phyloP scores from a whole-genome alignment of 2,888 invertebrate genomes.

The Dynastes grantii region DNA sequence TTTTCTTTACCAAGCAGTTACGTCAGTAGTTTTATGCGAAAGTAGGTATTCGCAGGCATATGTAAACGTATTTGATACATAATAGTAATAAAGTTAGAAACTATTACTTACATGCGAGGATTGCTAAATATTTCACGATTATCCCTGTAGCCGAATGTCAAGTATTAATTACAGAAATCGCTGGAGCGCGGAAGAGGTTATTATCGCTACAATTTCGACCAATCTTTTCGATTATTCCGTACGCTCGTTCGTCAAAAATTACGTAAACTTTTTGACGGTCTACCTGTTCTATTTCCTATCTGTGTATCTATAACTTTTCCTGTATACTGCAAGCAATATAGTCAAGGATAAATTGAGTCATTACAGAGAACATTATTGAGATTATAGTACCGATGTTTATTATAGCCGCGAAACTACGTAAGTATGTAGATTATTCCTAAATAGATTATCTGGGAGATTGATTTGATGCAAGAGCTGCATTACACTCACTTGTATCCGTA shows the following conservation, averaged over 20 bases:
- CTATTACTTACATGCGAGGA: constrained; percentile 28
- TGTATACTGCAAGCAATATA: too few species aligned
- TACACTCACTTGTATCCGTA: too few species aligned
- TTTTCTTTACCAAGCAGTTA: constrained; percentile 1
- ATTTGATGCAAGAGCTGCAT: too few species aligned
- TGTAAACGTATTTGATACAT: neutral
- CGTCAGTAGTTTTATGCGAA: neutral
- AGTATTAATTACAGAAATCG: constrained; percentile 32
- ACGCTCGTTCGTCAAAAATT: neutral
- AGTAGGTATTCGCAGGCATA: neutral
- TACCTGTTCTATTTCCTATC: too few species aligned
- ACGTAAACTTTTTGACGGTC: constrained; percentile 9
- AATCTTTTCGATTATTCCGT: neutral
- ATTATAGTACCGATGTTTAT: too few species aligned
- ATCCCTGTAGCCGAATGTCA: constrained; percentile 16
- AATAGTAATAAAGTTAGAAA: too few species aligned
- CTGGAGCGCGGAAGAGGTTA: constrained; percentile 26
- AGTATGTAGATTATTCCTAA: too few species aligned
- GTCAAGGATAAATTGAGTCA: too few species aligned
- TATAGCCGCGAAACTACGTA: too few species aligned
- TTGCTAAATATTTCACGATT: constrained; percentile 32
- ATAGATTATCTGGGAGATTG: too few species aligned
- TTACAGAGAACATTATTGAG: too few species aligned
- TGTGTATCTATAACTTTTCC: too few species aligned
- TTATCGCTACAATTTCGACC: constrained; percentile 22